Conservation (phyloP, 2,797 vertebrate genomes). For the Enteromius trimaculatus region DNA sequence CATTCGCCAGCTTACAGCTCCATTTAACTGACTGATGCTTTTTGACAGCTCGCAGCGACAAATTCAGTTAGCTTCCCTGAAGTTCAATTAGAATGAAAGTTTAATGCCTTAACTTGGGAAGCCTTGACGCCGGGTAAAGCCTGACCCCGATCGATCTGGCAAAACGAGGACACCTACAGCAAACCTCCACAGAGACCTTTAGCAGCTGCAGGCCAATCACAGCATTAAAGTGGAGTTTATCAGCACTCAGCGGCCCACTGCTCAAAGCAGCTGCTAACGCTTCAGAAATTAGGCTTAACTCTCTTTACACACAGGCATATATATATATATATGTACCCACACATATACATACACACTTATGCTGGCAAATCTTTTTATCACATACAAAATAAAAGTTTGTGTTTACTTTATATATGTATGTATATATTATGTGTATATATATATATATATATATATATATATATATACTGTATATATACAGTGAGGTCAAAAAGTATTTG, state of each 20-base stretch:
- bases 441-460: no score
- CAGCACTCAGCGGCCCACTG: neutral
- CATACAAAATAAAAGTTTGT: no score
- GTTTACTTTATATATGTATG: no score
- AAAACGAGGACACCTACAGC: constrained; percentile 51
- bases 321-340: neutral
- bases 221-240: neutral
- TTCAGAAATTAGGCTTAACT: neutral
- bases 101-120: constrained; percentile 75
- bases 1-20: constrained; percentile 70
- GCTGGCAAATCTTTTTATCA: no score
- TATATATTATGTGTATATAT: no score
- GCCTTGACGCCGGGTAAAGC: constrained; percentile 68
- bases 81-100: constrained; percentile 76
- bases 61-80: constrained; percentile 76
- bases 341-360: no score
- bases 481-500: no score
- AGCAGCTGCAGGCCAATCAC: constrained; percentile 16
- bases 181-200: constrained; percentile 48
- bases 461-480: no score
- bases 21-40: constrained; percentile 83
- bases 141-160: constrained; percentile 68
- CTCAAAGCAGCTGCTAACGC: neutral
- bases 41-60: constrained; percentile 75
- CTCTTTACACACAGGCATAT: neutral